Evolutionary conservation across 2,888 invertebrate genomes (phyloP).

Genomic region (Himalopsyche kuldschensis): DNA sequence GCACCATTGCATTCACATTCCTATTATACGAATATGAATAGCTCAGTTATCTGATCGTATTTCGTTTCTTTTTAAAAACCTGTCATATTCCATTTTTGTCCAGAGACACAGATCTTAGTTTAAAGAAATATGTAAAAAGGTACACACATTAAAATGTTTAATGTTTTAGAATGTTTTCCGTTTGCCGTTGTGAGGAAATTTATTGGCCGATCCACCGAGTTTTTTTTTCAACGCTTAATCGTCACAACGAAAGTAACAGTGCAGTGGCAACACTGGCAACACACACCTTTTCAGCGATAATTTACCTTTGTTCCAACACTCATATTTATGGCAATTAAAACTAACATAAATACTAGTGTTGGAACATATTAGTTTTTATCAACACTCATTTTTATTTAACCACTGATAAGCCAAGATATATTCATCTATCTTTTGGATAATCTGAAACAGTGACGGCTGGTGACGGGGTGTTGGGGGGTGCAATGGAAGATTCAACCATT

Average conservation of each 20-base stretch:
- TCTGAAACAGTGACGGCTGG: too few species aligned
- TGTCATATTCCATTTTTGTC: conserved; percentile 37
- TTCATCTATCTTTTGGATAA: too few species aligned
- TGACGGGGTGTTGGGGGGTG: too few species aligned
- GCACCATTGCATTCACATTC: conserved; percentile 24
- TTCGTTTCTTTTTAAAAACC: conserved; percentile 29
- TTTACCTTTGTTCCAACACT: neutral
- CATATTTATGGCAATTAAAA: too few species aligned
- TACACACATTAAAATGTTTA: neutral
- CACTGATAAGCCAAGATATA: too few species aligned
- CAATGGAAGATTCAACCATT: too few species aligned
- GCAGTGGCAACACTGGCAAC: neutral
- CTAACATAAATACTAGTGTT: neutral
- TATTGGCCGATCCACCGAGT: neutral
- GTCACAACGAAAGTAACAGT: neutral
- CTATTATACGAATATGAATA: conserved; percentile 30
- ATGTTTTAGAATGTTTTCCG: conserved; percentile 2
- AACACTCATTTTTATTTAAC: too few species aligned
- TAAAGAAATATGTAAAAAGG: conserved; percentile 11
- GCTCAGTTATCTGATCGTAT: conserved; percentile 36
- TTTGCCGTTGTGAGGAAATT: neutral
- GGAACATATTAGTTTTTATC: too few species aligned
- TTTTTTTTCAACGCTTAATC: neutral
- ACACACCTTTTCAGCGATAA: neutral
- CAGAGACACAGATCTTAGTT: conserved; percentile 13